Base-by-base conservation (phyloP, 2,888 invertebrate species). In the Nomada ruficornis region DNA sequence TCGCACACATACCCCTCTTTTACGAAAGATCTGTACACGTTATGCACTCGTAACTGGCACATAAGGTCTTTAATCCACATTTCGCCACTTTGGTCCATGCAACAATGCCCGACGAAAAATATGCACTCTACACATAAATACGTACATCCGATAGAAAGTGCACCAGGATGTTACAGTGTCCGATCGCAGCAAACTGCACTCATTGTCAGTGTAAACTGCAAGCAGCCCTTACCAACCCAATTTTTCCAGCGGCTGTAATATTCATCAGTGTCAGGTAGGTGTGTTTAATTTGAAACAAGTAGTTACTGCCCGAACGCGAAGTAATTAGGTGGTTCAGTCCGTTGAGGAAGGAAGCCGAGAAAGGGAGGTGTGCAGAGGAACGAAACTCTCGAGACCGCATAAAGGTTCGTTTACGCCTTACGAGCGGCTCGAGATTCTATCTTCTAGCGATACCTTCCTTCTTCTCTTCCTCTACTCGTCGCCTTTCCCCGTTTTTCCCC, bases 381-480 rank as follows among this genome's bases (percentile, higher is more conserved):
- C 29, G 54, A 62, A 65, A 60, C 44, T 54, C 60, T 55, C 11
- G 59, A 52, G 59, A n/a, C 52, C 74, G 54, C 72, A 75, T 74
- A 65, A 86, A 88, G 86, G 77, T 84, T 86, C 87, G 82, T 86
- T 87, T 80, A 80, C 86, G 84, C 76, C 77, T 88, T 77, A 75
- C 86, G 84, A 80, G 23, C 74, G 72, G 64, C 80, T 76, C 62
- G 86, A 86, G 88, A 88, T 86, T 83, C 82, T 84, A 88, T 88
- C 87, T 84, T 72, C 81, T 80, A 84, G 80, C 84, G 81, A 86
- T 57, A 76, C 42, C 76, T 44, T 23, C 67, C 62, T 52, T 26
- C 68, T 64, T 50, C 55, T 20, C 23, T 11, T 65, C 50, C n/a
- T 18, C 11, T 62, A 50, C 23, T 47, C 60, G 47, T 52, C 54